These are phyloP conservation scores for Neogobius melanostomus DNA, from an alignment of 2,113 vertebrate genomes.

Conservation along the genomic window DNA sequence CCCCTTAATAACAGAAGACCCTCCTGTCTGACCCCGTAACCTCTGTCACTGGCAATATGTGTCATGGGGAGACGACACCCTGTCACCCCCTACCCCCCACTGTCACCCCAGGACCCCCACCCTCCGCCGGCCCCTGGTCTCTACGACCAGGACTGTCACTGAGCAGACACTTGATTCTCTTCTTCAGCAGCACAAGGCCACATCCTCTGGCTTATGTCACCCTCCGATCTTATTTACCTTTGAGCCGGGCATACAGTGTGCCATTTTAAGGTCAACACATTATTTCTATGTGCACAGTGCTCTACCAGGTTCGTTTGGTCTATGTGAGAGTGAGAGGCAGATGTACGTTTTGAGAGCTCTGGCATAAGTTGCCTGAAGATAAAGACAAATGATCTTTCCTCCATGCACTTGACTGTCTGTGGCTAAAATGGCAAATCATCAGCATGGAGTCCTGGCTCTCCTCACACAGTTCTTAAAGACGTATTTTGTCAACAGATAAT, in stretches of 20 bases:
- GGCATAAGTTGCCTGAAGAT: background rate
- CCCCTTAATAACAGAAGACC: conserved; percentile 77
- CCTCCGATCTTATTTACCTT: conserved; percentile 6
- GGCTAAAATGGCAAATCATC: too few relatives aligned
- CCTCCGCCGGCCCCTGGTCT: conserved; percentile 23
- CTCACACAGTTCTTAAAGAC: too few relatives aligned
- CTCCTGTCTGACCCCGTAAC: conserved; percentile 78
- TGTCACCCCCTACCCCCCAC: conserved; percentile 49
- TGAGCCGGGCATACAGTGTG: background rate
- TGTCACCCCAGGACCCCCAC: conserved; percentile 4
- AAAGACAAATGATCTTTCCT: too few relatives aligned
- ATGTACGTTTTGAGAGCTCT: background rate
- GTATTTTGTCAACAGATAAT: too few relatives aligned
- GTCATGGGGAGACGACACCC: conserved; percentile 70
- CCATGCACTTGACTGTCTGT: too few relatives aligned
- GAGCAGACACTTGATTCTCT: conserved; percentile 43
- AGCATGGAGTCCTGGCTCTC: too few relatives aligned
- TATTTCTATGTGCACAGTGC: background rate
- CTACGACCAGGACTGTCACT: conserved; percentile 46
- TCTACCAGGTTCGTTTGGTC: too few relatives aligned
- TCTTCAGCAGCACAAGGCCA: conserved; percentile 31
- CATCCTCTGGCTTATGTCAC: conserved; percentile 8
- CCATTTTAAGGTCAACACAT: background rate
- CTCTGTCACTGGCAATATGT: conserved; percentile 79
- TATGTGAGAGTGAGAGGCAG: background rate